Evolutionary conservation across 2,113 vertebrate genomes (phyloP), one percentile per base, ranked within the genome.

Genomic region (Cranoglanis bouderius): DNA sequence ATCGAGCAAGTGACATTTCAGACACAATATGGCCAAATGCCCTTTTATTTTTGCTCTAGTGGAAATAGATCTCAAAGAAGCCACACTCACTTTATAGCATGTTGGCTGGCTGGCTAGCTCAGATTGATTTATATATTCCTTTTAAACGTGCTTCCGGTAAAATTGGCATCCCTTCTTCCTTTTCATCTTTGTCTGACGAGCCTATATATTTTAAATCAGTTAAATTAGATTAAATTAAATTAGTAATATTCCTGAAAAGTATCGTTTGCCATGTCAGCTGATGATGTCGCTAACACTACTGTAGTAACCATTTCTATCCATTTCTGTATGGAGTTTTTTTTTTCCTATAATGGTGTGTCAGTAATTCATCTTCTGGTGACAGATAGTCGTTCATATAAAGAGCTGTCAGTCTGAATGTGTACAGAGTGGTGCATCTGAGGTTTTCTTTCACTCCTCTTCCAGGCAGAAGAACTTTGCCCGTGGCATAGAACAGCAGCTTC

Each of bases 391-490:
- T 77, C 35, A 61, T 19, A 55, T 87, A 38, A 61, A 84, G 49
- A 72, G 72, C 21, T 55, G 46, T 82, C 70, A 53, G 16, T 82
- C 67, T 80, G 74, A n/a, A 67, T 77, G 59, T 85, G 75, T 83
- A 49, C 88, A 51, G 72, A 63, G 24, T 75, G 32, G 8, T 24
- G 57, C 63, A 84, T 91, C 29, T 90, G n/a, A 29, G 5, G 18
- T 9, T 51, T 85, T 65, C 84, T 77, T 18, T 91, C 80, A 89
- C 5, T 91, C 55, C 83, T 87, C 43, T 92, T 95, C 55, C 93
- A 99, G 98, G 93, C 98, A 98, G 95, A 99, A 97, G 95, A 99
- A 99, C 94, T 98, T 98, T 95, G 98, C 97, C 90, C 95, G 97
- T n/a, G 97, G 98, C 90, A 96, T 99, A 90, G 98, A 98, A 90